Conservation (phyloP, 2,797 vertebrate genomes). For the Peromyscus melanophrys region DNA sequence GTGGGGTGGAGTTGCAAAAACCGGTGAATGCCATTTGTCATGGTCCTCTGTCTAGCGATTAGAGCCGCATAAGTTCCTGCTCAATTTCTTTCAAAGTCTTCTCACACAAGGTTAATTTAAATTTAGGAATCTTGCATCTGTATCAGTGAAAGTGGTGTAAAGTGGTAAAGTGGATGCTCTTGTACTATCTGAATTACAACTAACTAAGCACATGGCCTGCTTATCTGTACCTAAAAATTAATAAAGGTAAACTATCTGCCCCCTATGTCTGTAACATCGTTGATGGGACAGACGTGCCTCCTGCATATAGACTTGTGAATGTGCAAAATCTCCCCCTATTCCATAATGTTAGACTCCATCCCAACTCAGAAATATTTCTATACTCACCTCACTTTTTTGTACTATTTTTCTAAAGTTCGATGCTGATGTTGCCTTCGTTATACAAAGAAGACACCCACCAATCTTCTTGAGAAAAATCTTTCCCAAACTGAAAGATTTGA, state of each 20-base stretch:
- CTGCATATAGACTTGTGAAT: neutral
- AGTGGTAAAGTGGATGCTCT: accelerated
- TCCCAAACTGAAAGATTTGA: neutral
- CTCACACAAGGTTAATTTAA: neutral
- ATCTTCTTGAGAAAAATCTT: neutral
- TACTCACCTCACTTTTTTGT: neutral
- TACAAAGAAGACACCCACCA: neutral
- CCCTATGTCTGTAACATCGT: neutral
- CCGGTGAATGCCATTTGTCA: neutral
- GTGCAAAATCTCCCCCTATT: neutral
- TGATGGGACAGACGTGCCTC: neutral
- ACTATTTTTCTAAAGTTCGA: neutral
- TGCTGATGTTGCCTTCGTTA: neutral
- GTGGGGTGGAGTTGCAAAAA: neutral
- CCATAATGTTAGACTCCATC: neutral
- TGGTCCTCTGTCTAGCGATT: neutral
- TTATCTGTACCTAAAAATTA: neutral
- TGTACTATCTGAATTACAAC: neutral
- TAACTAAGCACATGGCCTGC: neutral
- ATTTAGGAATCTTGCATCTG: neutral
- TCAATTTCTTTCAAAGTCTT: neutral
- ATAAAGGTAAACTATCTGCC: neutral
- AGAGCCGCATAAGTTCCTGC: neutral
- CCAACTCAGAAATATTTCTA: neutral
- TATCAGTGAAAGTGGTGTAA: neutral